A percentile compares a stretch with the other conserved stretches of the same genome.
phyloP scores from a whole-genome alignment of 1,140 invertebrate genomes.

The Maniola jurtina region DNA sequence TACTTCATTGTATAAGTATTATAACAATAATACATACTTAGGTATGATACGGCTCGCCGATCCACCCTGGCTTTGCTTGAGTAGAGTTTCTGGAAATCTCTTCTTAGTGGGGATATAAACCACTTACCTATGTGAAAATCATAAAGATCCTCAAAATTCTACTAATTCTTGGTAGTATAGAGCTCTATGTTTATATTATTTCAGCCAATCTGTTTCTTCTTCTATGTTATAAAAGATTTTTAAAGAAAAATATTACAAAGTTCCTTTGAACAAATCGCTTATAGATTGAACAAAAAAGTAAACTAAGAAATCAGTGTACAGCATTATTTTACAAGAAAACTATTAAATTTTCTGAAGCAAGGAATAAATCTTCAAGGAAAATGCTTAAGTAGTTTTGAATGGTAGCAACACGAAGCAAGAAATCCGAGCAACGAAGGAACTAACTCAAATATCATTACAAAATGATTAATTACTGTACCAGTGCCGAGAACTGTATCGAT shows the following conservation, averaged over 20 bases:
- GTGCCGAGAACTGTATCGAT: neutral
- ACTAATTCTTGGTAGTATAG: too few relatives aligned
- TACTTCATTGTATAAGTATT: too few relatives aligned
- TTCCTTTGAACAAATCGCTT: neutral
- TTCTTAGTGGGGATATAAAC: too few relatives aligned
- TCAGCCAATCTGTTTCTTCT: too few relatives aligned
- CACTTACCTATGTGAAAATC: too few relatives aligned
- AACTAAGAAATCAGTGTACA: neutral
- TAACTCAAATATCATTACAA: slow-evolving; percentile 32
- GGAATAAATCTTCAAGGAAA: slow-evolving; percentile 26
- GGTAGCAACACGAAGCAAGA: slow-evolving; percentile 10
- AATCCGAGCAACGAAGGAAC: slow-evolving; percentile 10
- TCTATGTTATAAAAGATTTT: too few relatives aligned
- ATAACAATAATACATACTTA: too few relatives aligned
- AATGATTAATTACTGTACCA: slow-evolving; percentile 25
- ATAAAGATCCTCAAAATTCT: too few relatives aligned
- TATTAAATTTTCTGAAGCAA: slow-evolving; percentile 6
- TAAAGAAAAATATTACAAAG: neutral
- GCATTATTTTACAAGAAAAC: slow-evolving; percentile 1
- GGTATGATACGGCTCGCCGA: too few relatives aligned
- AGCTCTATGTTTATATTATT: too few relatives aligned
- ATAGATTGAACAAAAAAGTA: neutral
- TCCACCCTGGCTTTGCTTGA: too few relatives aligned
- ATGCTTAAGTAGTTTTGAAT: slow-evolving; percentile 28
- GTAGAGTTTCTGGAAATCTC: too few relatives aligned